Percentiles rank a stretch among this genome's conserved stretches.
phyloP scores from a whole-genome alignment of 2,888 invertebrate genomes.

The Scaptomyza cyrtandrae region DNA sequence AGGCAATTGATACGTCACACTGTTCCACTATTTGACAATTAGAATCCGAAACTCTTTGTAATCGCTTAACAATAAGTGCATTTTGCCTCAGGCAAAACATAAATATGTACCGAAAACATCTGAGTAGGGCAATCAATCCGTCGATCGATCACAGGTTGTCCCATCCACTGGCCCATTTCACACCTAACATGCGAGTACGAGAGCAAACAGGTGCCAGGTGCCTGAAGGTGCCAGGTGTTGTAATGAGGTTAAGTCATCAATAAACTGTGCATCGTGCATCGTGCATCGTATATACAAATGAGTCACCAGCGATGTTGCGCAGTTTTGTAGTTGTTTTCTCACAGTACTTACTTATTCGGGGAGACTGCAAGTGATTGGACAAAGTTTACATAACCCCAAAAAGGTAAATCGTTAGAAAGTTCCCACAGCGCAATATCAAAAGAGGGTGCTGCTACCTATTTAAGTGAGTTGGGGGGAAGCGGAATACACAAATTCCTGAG shows the following conservation, averaged over 20 bases:
- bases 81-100: conserved; percentile 35
- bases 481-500: conserved; percentile 46
- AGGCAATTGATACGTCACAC: conserved; percentile 43
- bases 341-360: conserved; percentile 64
- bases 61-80: conserved; percentile 15
- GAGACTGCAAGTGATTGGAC: conserved; percentile 46
- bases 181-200: conserved; percentile 48
- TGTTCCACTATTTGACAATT: conserved; percentile 62
- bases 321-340: conserved; percentile 64
- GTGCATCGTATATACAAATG: conserved; percentile 52
- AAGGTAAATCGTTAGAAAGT: conserved; percentile 68
- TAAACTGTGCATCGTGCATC: conserved; percentile 44
- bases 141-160: conserved; percentile 61
- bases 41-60: conserved; percentile 48
- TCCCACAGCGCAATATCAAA: conserved; percentile 58
- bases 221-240: conserved; percentile 63
- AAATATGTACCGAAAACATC: conserved; percentile 36
- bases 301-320: conserved; percentile 61
- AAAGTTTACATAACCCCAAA: conserved; percentile 75
- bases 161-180: conserved; percentile 48
- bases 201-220: conserved; percentile 46
- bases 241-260: conserved; percentile 78
- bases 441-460: conserved; percentile 30
- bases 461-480: conserved; percentile 7
- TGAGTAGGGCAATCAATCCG: conserved; percentile 6